Evolutionary conservation across 2,113 vertebrate genomes (phyloP).

Genomic region (Thryonomys swinderianus): DNA sequence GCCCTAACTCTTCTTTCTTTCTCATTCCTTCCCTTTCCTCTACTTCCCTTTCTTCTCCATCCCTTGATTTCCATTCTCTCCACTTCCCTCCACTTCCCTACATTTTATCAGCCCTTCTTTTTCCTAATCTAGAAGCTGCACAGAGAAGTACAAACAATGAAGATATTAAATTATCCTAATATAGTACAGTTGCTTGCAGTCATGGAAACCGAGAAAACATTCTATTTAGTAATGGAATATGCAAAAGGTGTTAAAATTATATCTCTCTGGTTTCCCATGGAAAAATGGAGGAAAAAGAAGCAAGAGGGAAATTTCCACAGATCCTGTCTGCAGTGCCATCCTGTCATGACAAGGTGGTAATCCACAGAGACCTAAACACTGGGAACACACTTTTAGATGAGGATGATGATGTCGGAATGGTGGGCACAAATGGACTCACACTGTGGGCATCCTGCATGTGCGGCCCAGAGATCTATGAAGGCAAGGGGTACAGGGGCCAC

Average conservation of each 20-base stretch:
- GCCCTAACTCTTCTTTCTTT: not conserved
- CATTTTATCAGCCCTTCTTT: not conserved
- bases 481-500: not conserved
- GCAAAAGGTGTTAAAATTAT: not conserved
- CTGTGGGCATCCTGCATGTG: not conserved
- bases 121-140: not conserved
- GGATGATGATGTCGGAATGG: accelerated
- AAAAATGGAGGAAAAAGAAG: not conserved
- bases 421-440: not conserved
- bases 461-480: not conserved
- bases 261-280: not conserved
- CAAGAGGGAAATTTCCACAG: not conserved
- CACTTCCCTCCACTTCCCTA: not conserved
- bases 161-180: not conserved
- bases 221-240: not conserved
- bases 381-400: not conserved
- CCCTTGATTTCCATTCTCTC: not conserved
- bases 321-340: not conserved
- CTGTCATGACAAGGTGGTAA: not conserved
- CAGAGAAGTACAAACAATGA: not conserved
- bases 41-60: no score
- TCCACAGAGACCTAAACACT: not conserved
- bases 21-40: not conserved
- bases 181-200: not conserved
- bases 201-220: not conserved